These are phyloP conservation scores for Apomyelois bistriatella DNA, from an alignment of 2,888 invertebrate species.

Conservation along the genomic window DNA sequence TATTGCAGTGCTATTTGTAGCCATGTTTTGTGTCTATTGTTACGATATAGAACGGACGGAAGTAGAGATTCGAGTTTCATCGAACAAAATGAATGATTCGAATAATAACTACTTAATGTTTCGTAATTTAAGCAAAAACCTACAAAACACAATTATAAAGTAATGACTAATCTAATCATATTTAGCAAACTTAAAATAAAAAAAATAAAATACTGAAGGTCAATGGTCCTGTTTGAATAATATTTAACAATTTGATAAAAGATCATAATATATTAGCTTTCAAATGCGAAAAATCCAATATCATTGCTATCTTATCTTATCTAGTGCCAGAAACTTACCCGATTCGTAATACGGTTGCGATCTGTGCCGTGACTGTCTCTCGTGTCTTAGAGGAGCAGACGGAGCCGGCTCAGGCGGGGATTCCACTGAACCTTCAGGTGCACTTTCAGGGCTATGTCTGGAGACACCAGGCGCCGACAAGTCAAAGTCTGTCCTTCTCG, in stretches of 20 bases:
- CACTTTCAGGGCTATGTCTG: constrained; percentile 68
- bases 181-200: too few relatives aligned
- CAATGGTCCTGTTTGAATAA: neutral
- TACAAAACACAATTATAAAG: neutral
- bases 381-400: constrained; percentile 64
- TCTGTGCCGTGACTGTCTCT: constrained; percentile 59
- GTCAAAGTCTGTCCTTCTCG: constrained; percentile 70
- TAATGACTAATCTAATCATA: too few relatives aligned
- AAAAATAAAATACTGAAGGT: too few relatives aligned
- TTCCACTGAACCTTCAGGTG: constrained; percentile 67
- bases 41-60: constrained; percentile 16
- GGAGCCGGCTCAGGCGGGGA: constrained; percentile 76
- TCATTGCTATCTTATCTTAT: neutral
- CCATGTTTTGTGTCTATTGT: constrained; percentile 17
- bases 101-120: neutral
- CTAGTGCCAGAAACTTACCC: constrained; percentile 42
- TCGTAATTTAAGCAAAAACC: too few relatives aligned
- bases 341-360: constrained; percentile 75
- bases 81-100: neutral
- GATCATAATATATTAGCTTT: neutral
- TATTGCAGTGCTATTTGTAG: constrained; percentile 14
- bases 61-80: constrained; percentile 18
- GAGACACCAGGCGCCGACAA: constrained; percentile 66
- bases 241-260: neutral
- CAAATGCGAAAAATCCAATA: neutral